A percentile compares a stretch with the other conserved stretches of the same genome.
Evolutionary conservation across 2,888 invertebrate genomes (phyloP).

Genomic region (Chloroclystis v-ata): DNA sequence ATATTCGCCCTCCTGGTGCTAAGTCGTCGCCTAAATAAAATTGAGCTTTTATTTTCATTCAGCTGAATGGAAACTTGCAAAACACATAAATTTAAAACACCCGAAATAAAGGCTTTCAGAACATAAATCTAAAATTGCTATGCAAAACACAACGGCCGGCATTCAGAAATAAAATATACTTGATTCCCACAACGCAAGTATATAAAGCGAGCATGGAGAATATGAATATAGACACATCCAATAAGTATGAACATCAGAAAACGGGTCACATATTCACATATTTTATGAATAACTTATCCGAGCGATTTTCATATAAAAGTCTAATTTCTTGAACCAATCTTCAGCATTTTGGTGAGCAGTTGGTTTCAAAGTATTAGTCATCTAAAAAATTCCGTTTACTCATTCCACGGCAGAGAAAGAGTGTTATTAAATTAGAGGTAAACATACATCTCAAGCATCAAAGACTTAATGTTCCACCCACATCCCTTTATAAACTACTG

Average conservation of each 20-base stretch:
- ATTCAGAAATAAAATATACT: slow-evolving; percentile 18
- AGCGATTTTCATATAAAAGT: no score
- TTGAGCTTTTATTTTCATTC: background rate
- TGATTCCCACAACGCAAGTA: slow-evolving; percentile 11
- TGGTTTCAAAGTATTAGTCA: no score
- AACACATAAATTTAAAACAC: background rate
- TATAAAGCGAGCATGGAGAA: slow-evolving; percentile 4
- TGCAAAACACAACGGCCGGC: slow-evolving; percentile 18
- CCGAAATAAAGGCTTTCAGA: slow-evolving; percentile 3
- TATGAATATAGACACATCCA: background rate
- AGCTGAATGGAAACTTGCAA: background rate
- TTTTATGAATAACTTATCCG: no score
- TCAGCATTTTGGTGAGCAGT: no score
- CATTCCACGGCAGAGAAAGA: no score
- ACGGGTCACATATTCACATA: no score
- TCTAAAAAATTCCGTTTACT: no score
- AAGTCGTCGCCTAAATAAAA: no score
- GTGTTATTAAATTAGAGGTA: no score
- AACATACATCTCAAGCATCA: no score
- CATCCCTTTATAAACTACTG: background rate
- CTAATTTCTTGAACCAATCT: no score
- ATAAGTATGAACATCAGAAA: background rate
- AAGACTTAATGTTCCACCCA: background rate
- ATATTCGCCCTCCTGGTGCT: no score
- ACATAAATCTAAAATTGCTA: slow-evolving; percentile 14